Evolutionary conservation across 2,888 invertebrate genomes (phyloP), one percentile per base, ranked within the genome.

Genomic region (Blera fallax): DNA sequence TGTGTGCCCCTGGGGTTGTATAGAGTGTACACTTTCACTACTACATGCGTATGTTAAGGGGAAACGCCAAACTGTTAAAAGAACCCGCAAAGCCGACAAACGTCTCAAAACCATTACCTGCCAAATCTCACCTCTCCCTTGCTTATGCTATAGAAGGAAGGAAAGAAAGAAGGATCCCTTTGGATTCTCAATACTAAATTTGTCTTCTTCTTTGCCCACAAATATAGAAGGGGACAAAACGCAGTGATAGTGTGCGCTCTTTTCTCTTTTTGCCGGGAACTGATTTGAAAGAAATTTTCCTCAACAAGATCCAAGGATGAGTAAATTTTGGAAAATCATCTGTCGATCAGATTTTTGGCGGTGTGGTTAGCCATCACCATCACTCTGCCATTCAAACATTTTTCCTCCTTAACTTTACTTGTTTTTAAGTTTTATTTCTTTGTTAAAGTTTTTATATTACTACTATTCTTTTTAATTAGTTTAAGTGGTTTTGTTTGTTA

Each of bases 331-430:
- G 18, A n/a, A 73, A 78, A 79, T 83, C 83, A 83, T 83, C 83
- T 83, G 83, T 79, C 84, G 62, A 84, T 83, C 78, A 65, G 79
- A 79, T 84, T 84, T 83, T 84, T 84, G 84, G 84, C 84, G 84
- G 84, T 79, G 84, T 50, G 54, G 76, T 72, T 58, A 27, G 14
- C 64, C 45, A 50, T 45, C 52, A 27, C 54, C 52, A 43, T 60
- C 74, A n/a, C 32, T 45, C 40, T 40, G 50, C 52, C 24, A 24
- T 8, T 65, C 10, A 65, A 70, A 43, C 56, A 60, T 67, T 72
- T 48, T 65, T 7, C 58, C 72, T 72, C 60, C 40, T 78, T 45
- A 62, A 65, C 14, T 27, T 70, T 34, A 14, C 32, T 76, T 77
- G 37, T 45, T 18, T 70, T 70, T 43, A 16, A 56, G 43, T 60